Percentiles rank a stretch among this genome's conserved stretches.
phyloP scores from a whole-genome alignment of 2,888 invertebrate species.

The Papilio demoleus region DNA sequence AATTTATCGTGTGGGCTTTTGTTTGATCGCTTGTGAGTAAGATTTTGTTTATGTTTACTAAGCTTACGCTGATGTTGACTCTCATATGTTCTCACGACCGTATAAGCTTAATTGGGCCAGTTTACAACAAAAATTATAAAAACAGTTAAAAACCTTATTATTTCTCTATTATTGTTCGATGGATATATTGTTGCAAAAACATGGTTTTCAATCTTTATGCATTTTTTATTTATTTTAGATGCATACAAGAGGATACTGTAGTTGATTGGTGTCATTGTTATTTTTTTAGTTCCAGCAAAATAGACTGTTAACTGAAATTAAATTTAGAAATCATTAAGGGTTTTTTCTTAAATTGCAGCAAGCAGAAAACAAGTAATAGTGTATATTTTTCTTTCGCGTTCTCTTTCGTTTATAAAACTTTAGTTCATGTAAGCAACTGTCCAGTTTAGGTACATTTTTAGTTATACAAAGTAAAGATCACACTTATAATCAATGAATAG shows the following conservation, averaged over 20 bases:
- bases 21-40: conserved; percentile 32
- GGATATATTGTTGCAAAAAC: neutral
- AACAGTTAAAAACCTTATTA: neutral
- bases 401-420: too few species aligned
- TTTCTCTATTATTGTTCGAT: neutral
- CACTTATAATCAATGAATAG: too few species aligned
- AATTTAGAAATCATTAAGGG: neutral
- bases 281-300: neutral
- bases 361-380: too few species aligned
- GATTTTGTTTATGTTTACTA: conserved; percentile 35
- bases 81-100: conserved; percentile 16
- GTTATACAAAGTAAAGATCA: too few species aligned
- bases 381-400: too few species aligned
- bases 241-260: neutral
- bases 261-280: neutral
- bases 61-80: conserved; percentile 2
- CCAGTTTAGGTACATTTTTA: too few species aligned
- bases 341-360: too few species aligned
- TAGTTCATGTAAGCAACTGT: too few species aligned
- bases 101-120: conserved; percentile 5
- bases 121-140: neutral
- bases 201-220: neutral
- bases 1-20: conserved; percentile 38
- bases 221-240: neutral
- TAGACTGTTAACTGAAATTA: neutral